Conservation (phyloP, 2,888 invertebrate species). For the Entomobrya proxima region DNA sequence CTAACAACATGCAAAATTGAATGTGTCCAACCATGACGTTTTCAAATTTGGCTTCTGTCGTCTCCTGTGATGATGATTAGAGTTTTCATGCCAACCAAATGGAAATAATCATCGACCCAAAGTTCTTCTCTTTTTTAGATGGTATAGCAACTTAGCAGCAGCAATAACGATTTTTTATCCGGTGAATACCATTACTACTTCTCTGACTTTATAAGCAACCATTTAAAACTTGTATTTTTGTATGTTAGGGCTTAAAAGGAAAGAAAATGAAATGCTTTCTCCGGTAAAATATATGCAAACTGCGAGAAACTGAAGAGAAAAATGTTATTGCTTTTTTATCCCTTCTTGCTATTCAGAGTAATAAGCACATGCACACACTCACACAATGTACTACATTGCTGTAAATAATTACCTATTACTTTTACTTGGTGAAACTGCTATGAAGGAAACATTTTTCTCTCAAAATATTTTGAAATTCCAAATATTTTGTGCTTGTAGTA, state of each 20-base stretch:
- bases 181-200: neutral
- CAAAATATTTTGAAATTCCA: constrained; percentile 1
- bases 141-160: no score
- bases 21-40: constrained; percentile 40
- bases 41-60: constrained; percentile 29
- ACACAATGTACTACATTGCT: neutral
- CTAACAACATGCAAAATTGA: constrained; percentile 20
- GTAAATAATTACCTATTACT: no score
- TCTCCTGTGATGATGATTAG: constrained; percentile 4
- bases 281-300: neutral
- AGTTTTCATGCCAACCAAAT: constrained; percentile 8
- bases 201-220: neutral
- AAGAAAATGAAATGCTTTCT: constrained; percentile 4
- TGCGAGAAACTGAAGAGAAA: neutral
- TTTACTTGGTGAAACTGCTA: no score
- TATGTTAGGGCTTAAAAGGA: no score
- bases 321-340: neutral
- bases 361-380: neutral
- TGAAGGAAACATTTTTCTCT: neutral
- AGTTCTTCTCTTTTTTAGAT: no score
- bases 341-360: neutral
- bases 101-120: constrained; percentile 26
- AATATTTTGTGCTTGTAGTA: neutral
- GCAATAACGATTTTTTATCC: neutral
- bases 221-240: neutral